Base-by-base conservation (phyloP, 2,888 invertebrate genomes). In the Eristalis arbustorum region DNA sequence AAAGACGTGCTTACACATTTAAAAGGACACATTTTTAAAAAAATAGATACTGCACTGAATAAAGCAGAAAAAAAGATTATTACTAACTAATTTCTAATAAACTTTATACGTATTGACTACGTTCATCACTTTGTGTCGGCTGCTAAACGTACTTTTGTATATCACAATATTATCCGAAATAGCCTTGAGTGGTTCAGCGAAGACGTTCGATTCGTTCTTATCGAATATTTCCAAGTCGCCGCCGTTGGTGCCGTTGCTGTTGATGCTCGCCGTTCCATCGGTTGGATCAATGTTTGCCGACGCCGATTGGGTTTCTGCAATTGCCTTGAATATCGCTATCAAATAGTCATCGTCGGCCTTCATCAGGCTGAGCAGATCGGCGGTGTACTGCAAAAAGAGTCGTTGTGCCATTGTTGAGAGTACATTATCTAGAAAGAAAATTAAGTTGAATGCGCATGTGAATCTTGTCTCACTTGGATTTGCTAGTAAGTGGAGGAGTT, bases 161-260 rank as follows among this genome's bases (percentile, higher is more conserved):
- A 89, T 88, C 34, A 76, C 85, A 71, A 88, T 83, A 10, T 90
- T 88, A 68, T 90, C 89, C n/a, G 89, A 84, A 6, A 91, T 82
- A 0, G 90, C 89, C 59, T 90, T 90, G 34, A 90, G 40, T 0
- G 91, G 91, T 76, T 92, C 92, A 13, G 91, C 91, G 78, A 91
- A 92, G 2, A 90, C 88, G 85, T 92, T 92, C 11, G 90, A 84
- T 69, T 92, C 92, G 76, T 91, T 91, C 67, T 90, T 91, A 72
- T 92, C 91, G 71, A 92, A 92, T 14, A 92, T 85, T 25, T 91
- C 91, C 1, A 89, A 85, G 64, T 90, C 90, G 1, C 56, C 40
- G 67, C 64, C 14, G 14, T 63, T 84, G 4, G 73, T 67, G 34
- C 37, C 49, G 18, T 49, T 81, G 31, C 81, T 76, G 13, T 57